Percentiles rank a stretch among this genome's conserved stretches.
phyloP scores from a whole-genome alignment of 2,888 invertebrate genomes.

The Gari tellinella region DNA sequence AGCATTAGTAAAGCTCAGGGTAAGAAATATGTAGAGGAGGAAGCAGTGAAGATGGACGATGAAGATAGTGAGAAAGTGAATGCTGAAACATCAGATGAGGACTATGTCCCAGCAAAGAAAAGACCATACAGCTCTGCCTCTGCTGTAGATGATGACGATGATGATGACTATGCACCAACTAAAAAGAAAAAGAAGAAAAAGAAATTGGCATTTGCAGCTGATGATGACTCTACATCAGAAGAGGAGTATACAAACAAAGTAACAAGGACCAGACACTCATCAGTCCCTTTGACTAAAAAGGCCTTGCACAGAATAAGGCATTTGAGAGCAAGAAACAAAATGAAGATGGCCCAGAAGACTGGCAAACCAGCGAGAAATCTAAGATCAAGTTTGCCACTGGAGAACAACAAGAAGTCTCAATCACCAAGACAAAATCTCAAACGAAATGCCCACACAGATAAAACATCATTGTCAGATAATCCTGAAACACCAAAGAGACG shows the following conservation, averaged over 20 bases:
- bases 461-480: too few species aligned
- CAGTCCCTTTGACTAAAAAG: too few species aligned
- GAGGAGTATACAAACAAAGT: neutral
- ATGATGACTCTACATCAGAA: neutral
- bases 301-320: too few species aligned
- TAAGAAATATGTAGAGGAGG: slow-evolving; percentile 15
- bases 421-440: too few species aligned
- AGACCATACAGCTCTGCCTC: neutral
- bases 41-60: slow-evolving; percentile 2
- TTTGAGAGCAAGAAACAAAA: too few species aligned
- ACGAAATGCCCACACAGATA: too few species aligned
- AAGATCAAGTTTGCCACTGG: neutral
- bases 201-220: neutral
- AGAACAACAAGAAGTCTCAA: too few species aligned
- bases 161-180: slow-evolving; percentile 7
- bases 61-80: neutral
- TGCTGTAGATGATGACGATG: slow-evolving; percentile 14
- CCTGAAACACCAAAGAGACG: neutral
- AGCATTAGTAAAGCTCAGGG: neutral
- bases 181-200: slow-evolving; percentile 1
- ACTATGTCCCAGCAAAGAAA: slow-evolving; percentile 5
- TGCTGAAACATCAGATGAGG: slow-evolving; percentile 13
- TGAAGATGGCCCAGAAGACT: neutral
- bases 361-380: slow-evolving; percentile 15
- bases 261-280: too few species aligned